Base-by-base conservation (phyloP, 2,113 vertebrate species). In the Panurus biarmicus region DNA sequence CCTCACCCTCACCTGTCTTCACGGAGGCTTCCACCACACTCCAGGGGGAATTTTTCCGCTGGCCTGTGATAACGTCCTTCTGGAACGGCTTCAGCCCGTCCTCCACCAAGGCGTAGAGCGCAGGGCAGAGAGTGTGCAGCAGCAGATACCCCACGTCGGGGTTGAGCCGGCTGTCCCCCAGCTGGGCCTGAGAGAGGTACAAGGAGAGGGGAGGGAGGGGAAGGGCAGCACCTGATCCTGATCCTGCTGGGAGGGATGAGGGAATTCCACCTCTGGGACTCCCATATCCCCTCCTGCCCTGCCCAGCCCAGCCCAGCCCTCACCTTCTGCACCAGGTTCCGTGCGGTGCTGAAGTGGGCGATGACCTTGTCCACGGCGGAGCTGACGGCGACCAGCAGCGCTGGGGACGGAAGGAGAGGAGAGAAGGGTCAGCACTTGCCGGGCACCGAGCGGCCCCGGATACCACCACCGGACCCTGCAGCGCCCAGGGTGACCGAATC, bases 281-380 rank as follows among this genome's bases (percentile, higher is more conserved):
- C 79, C 60, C 57, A 4, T 25, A 40, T 10, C 7, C 33, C n/a
- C 26, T 53, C 38, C 76, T 3, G 53, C 67, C 33, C 65, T 2
- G 48, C 79, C 23, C 56, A 5, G 14, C 42, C 10, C 75, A 10
- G n/a, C 77, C 28, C 64, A 8, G 47, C 1, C 3, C 98, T 97
- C 66, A 99, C 99, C 99, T 99, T 99, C 98, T 99, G 99, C 82
- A 99, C 99, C 53, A 98, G 79, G 85, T 99, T 99, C 89, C 99
- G 96, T 1, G 99, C 98, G 0, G 98, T 96, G 96, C 98, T 98
- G 86, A 99, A 99, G 93, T 99, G 98, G 25, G 98, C 98, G 90
- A 99, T 97, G 60, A 99, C 97, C 91, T 98, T 98, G 73, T 99
- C 99, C 97, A 99, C 99, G 3, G 99, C 98, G 14, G 98, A 95